Conservation (phyloP, 2,797 vertebrate species). For the Girardinus metallicus region DNA sequence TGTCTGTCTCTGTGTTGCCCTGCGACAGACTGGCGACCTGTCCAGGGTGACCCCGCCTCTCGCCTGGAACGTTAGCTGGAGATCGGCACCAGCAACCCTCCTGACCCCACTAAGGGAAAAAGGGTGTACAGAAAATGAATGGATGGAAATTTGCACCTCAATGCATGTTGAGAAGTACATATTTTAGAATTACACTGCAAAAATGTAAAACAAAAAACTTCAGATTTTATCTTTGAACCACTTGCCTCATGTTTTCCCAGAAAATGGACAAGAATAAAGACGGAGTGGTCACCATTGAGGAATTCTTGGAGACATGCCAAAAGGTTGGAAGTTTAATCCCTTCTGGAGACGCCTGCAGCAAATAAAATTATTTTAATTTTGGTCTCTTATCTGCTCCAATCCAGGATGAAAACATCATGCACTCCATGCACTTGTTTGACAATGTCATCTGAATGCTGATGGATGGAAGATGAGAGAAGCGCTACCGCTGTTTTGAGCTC, state of each 20-base stretch:
- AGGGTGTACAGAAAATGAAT: too few species aligned
- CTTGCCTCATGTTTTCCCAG: conserved; percentile 68
- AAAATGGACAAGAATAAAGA: conserved; percentile 99
- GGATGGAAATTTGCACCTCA: not conserved
- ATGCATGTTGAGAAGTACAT: not conserved
- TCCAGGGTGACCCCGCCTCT: too few species aligned
- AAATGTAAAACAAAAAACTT: not conserved
- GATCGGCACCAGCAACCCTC: too few species aligned
- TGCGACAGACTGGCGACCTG: too few species aligned
- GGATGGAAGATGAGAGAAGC: not conserved
- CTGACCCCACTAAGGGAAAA: too few species aligned
- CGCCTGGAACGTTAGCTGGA: too few species aligned
- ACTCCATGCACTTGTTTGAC: conserved; percentile 97
- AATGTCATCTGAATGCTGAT: conserved; percentile 87
- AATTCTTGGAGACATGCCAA: conserved; percentile 95
- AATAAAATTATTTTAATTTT: not conserved
- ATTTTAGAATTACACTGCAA: not conserved
- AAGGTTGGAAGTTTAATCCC: conserved; percentile 77
- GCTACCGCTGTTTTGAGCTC: conserved; percentile 18
- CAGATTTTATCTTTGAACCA: not conserved
- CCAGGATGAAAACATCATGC: conserved; percentile 97
- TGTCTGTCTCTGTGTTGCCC: too few species aligned
- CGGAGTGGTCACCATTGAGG: conserved; percentile 94
- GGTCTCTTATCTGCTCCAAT: conserved; percentile 1
- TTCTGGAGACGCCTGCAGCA: not conserved